Evolutionary conservation across 2,888 invertebrate genomes (phyloP).

Genomic region (Heliconius ismenius): DNA sequence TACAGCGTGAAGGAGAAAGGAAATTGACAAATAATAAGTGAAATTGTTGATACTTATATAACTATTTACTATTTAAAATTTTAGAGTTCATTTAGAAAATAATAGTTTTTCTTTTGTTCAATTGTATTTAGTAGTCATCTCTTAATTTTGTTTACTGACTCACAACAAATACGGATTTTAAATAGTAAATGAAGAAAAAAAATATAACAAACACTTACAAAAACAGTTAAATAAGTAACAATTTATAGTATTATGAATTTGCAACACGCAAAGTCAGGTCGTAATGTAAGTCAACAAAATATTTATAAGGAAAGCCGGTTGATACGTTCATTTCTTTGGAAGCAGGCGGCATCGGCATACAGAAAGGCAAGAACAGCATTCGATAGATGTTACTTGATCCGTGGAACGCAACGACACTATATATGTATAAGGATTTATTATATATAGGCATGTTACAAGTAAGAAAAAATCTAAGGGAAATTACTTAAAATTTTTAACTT

Average conservation of each 20-base stretch:
- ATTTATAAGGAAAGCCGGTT: conserved; percentile 9
- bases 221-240: neutral
- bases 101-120: no score
- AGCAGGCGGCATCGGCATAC: neutral
- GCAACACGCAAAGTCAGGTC: neutral
- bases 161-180: no score
- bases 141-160: no score
- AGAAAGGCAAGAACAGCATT: conserved; percentile 32
- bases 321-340: conserved; percentile 15
- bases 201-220: neutral
- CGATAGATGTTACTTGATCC: conserved; percentile 18
- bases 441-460: neutral
- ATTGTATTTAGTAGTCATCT: no score
- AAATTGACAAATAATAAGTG: no score
- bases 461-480: neutral
- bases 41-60: no score
- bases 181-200: no score
- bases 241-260: neutral
- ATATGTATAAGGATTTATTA: conserved; percentile 21
- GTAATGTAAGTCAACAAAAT: neutral
- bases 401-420: conserved; percentile 9
- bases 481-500: neutral
- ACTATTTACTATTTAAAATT: no score
- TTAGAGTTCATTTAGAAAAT: no score
- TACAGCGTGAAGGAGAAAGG: no score